These are phyloP conservation scores for Thereva nobilitata DNA, from an alignment of 2,888 invertebrate species.

Conservation along the genomic window DNA sequence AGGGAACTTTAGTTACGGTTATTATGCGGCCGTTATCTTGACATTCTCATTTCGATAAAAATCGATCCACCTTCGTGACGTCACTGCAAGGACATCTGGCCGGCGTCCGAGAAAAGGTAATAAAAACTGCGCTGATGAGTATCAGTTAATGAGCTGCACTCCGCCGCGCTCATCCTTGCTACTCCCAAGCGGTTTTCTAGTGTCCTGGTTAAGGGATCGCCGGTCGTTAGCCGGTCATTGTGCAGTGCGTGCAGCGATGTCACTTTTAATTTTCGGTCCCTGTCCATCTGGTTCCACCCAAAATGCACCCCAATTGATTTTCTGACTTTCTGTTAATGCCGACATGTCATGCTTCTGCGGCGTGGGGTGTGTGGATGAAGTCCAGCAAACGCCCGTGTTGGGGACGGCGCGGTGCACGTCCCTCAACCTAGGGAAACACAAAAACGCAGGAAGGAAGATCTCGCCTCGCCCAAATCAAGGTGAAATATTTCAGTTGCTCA, in stretches of 20 bases:
- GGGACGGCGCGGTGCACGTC: not conserved
- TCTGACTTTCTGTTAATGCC: constrained; percentile 28
- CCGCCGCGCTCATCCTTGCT: no score
- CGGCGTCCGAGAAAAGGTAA: no score
- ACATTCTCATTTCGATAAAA: no score
- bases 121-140: no score
- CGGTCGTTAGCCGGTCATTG: no score
- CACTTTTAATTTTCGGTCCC: not conserved
- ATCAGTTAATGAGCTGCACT: no score
- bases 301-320: constrained; percentile 15
- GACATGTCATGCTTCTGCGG: constrained; percentile 27
- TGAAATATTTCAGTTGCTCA: constrained; percentile 23
- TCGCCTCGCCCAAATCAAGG: constrained; percentile 26
- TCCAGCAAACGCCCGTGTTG: not conserved
- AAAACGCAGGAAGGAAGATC: constrained; percentile 19
- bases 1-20: no score
- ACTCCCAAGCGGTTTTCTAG: no score
- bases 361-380: constrained; percentile 6
- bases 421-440: not conserved
- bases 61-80: no score
- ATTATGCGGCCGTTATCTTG: no score
- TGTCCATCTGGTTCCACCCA: constrained; percentile 1
- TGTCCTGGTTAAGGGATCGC: no score
- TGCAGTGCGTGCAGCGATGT: not conserved
- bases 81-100: no score